Conservation (phyloP, 2,888 invertebrate species). For the Oxystoma pomonae region DNA sequence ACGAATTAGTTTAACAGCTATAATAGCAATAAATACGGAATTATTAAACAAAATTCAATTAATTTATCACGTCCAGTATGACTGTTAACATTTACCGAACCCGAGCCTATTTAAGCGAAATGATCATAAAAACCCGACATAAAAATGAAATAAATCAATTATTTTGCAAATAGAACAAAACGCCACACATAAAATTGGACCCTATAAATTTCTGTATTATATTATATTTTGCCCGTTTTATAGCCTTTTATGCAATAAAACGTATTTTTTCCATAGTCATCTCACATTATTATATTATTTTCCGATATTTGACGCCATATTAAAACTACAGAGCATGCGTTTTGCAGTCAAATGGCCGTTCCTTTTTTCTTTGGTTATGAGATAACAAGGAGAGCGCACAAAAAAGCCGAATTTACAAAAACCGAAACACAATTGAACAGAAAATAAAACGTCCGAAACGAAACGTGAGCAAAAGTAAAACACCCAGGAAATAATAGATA, state of each 20-base stretch:
- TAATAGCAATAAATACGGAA: neutral
- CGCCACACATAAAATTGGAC: constrained; percentile 19
- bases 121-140: constrained; percentile 18
- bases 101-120: constrained; percentile 1
- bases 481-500: too few species aligned
- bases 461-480: too few species aligned
- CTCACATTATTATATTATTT: neutral
- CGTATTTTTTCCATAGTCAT: constrained; percentile 12
- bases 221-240: constrained; percentile 16
- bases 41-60: neutral
- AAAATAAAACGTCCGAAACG: too few species aligned
- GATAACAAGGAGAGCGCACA: too few species aligned
- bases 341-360: too few species aligned
- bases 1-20: too few species aligned
- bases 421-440: too few species aligned
- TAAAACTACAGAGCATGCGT: too few species aligned
- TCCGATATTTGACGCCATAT: neutral
- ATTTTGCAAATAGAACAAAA: constrained; percentile 25
- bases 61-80: neutral
- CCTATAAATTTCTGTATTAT: constrained; percentile 24
- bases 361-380: too few species aligned
- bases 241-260: constrained; percentile 15
- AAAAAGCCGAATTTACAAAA: too few species aligned
- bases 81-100: constrained; percentile 17
- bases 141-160: constrained; percentile 25